phyloP scores from a whole-genome alignment of 2,113 vertebrate genomes.

The Oreochromis aureus region DNA sequence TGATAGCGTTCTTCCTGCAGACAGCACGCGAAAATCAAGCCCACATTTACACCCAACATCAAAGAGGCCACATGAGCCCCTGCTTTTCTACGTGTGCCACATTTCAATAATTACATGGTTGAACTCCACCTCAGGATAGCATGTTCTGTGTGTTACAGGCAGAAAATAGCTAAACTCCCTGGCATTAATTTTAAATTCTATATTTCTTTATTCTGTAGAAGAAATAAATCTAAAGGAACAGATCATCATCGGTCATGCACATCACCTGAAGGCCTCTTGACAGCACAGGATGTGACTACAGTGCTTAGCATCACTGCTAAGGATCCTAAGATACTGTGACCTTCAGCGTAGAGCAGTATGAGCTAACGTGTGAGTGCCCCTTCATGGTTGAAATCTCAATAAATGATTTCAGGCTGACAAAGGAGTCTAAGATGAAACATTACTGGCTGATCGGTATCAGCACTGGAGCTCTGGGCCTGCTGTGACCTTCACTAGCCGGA shows the following conservation, averaged over 20 bases:
- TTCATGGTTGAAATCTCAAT: neutral
- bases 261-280: neutral
- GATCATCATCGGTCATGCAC: neutral
- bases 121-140: neutral
- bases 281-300: neutral
- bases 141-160: neutral
- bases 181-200: neutral
- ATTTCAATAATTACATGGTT: neutral
- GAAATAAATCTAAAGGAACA: neutral
- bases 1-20: neutral
- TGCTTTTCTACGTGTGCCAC: neutral
- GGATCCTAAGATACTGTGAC: neutral
- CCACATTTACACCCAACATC: neutral
- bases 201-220: neutral
- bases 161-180: neutral
- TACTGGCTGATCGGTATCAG: neutral
- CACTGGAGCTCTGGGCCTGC: neutral
- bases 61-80: neutral
- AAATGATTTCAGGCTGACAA: neutral
- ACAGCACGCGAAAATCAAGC: neutral
- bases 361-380: too few species aligned
- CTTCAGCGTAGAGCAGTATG: neutral
- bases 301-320: neutral
- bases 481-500: constrained; percentile 38
- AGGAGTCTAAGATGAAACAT: neutral